These are phyloP conservation scores for Microcebus ravelobensis DNA, from an alignment of 2,113 vertebrate species.

Conservation along the genomic window DNA sequence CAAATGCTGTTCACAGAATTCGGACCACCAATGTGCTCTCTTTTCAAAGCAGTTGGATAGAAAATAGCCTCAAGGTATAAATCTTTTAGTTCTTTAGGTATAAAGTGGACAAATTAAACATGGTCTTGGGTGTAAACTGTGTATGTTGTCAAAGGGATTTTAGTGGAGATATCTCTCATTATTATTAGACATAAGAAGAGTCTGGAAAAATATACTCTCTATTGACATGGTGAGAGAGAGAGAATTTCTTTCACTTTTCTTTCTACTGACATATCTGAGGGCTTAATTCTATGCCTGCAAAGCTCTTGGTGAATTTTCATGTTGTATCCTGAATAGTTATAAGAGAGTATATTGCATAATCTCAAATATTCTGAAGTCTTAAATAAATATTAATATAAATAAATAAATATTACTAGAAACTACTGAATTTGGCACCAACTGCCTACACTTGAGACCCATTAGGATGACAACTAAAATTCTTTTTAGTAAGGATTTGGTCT, in stretches of 20 bases:
- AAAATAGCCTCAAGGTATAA: conserved; percentile 22
- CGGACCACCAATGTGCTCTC: background rate
- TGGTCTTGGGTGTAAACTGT: background rate
- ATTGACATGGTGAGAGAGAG: background rate
- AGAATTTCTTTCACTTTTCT: background rate
- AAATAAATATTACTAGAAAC: background rate
- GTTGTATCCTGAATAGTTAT: background rate
- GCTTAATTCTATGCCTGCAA: background rate
- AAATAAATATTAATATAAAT: background rate
- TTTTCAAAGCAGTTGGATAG: background rate
- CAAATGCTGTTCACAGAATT: background rate
- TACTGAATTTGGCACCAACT: background rate
- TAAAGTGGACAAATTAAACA: background rate
- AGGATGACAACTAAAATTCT: background rate
- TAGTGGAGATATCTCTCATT: background rate
- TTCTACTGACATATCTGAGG: background rate
- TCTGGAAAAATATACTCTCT: background rate
- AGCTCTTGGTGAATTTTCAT: conserved; percentile 8
- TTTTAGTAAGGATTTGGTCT: background rate
- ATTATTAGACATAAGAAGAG: background rate
- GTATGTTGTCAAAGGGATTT: background rate
- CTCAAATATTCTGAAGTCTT: background rate
- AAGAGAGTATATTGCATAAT: background rate
- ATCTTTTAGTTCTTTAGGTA: background rate
- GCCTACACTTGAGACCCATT: background rate